Evolutionary conservation across 2,888 invertebrate genomes (phyloP).

Genomic region (Ophioninae sp.): DNA sequence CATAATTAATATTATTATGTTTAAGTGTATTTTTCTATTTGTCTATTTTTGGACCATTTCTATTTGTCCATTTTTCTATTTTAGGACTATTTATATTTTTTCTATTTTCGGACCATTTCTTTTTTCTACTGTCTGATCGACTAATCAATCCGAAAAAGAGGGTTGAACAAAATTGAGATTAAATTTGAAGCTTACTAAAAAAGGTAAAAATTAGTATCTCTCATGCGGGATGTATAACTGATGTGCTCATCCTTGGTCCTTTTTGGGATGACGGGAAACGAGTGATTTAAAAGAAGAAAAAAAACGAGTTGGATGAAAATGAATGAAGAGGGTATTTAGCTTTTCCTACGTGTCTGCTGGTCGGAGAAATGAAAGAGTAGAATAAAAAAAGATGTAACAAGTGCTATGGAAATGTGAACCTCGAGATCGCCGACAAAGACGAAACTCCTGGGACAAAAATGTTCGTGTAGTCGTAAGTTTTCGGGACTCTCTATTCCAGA

Average conservation of each 20-base stretch:
- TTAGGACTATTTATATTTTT: too few species aligned
- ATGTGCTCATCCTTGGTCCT: conserved; percentile 8
- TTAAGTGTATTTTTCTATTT: too few species aligned
- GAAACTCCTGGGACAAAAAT: conserved; percentile 38
- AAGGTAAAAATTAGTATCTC: neutral
- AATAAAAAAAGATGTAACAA: conserved; percentile 48
- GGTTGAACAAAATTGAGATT: too few species aligned
- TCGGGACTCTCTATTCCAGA: conserved; percentile 35
- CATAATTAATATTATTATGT: too few species aligned
- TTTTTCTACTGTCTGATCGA: too few species aligned
- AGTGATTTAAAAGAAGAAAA: conserved; percentile 19
- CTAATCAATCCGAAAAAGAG: too few species aligned
- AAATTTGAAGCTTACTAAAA: too few species aligned
- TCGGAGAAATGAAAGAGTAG: conserved; percentile 52
- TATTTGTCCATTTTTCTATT: too few species aligned
- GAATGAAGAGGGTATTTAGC: conserved; percentile 33
- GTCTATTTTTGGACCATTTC: too few species aligned
- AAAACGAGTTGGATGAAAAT: conserved; percentile 42
- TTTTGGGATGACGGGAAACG: neutral
- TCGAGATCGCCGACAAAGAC: conserved; percentile 59
- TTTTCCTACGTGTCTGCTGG: conserved; percentile 33
- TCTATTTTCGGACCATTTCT: too few species aligned
- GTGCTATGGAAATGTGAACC: conserved; percentile 41
- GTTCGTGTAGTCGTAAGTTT: conserved; percentile 7
- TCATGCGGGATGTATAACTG: neutral